Evolutionary conservation across 2,888 invertebrate species (phyloP), one percentile per base, ranked within the genome.

Genomic region (Hypolimnas misippus): DNA sequence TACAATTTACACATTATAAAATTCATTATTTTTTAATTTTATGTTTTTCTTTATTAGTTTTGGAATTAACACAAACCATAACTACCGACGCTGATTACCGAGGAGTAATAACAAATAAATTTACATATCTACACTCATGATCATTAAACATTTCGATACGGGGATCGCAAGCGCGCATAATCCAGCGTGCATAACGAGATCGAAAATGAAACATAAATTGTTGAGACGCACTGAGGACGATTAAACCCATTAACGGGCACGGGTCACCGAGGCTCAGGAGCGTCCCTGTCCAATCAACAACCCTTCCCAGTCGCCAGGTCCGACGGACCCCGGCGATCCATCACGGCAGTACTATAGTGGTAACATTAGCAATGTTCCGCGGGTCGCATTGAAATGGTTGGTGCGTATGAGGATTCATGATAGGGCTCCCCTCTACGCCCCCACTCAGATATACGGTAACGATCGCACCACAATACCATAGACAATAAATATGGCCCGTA

Each of bases 201-300:
- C 89, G 89, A 90, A 89, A 91, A 92, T 91, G 89, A 90, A 89
- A 89, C 92, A 91, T 92, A 92, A 92, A 91, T 91, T 86, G 86
- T 77, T 75, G 76, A 82, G 83, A 87, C 81, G 86, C 86, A 89
- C 89, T 84, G 51, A 82, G 83, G 79, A 82, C 90, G 87, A 92
- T 92, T 92, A 91, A 89, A 81, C 82, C 89, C 86, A 92, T 92
- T 92, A 92, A 91, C 91, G 82, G 81, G 76, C 82, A 79, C 79
- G 84, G 87, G 86, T 86, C 87, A 86, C 79, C 77, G 74, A 81
- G 80, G 78, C 82, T 83, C 74, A 73, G 78, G 76, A 76, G 76
- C 73, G 74, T 76, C 78, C 81, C 79, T 73, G 86, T 83, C 86
- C 87, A 89, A 89, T 89, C 87, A 86, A 84, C 85, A 86, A 87